Conservation (phyloP, 2,888 invertebrate genomes). For the Dorcus parallelipipedus region DNA sequence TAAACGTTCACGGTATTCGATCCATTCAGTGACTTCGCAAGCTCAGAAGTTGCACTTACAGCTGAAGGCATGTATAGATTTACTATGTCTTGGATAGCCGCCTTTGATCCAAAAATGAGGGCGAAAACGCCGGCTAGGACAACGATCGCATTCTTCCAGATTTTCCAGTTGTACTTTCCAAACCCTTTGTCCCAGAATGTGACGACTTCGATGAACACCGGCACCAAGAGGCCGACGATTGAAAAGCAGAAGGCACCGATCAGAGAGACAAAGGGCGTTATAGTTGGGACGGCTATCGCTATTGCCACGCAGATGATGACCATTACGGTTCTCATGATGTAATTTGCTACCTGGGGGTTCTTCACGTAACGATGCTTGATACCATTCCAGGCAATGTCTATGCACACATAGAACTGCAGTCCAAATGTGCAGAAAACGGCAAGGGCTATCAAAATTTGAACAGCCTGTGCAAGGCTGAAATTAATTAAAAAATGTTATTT, state of each 20-base stretch:
- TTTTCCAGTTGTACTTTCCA: slow-evolving; percentile 67
- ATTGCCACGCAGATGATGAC: slow-evolving; percentile 67
- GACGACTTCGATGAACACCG: slow-evolving; percentile 79
- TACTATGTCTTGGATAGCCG: slow-evolving; percentile 61
- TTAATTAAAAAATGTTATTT: slow-evolving; percentile 21
- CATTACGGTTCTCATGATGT: slow-evolving; percentile 66
- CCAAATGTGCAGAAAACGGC: slow-evolving; percentile 95
- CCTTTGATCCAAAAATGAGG: slow-evolving; percentile 75
- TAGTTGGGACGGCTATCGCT: slow-evolving; percentile 83
- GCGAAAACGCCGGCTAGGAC: slow-evolving; percentile 74
- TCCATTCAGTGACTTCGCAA: too few relatives aligned
- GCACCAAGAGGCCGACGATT: slow-evolving; percentile 83
- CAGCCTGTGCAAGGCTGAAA: slow-evolving; percentile 78
- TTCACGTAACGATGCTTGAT: slow-evolving; percentile 65
- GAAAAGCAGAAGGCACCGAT: slow-evolving; percentile 94
- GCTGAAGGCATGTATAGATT: slow-evolving; percentile 31
- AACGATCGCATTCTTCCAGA: slow-evolving; percentile 73
- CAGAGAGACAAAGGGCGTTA: slow-evolving; percentile 85
- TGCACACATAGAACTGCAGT: slow-evolving; percentile 94
- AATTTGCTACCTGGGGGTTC: slow-evolving; percentile 69
- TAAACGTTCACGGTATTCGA: too few relatives aligned
- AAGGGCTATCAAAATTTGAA: slow-evolving; percentile 80
- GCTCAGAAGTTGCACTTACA: too few relatives aligned
- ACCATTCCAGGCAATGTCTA: slow-evolving; percentile 86
- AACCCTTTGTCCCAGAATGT: slow-evolving; percentile 84